Evolutionary conservation across 2,797 vertebrate genomes (phyloP).

Genomic region (Anguilla obscura): DNA sequence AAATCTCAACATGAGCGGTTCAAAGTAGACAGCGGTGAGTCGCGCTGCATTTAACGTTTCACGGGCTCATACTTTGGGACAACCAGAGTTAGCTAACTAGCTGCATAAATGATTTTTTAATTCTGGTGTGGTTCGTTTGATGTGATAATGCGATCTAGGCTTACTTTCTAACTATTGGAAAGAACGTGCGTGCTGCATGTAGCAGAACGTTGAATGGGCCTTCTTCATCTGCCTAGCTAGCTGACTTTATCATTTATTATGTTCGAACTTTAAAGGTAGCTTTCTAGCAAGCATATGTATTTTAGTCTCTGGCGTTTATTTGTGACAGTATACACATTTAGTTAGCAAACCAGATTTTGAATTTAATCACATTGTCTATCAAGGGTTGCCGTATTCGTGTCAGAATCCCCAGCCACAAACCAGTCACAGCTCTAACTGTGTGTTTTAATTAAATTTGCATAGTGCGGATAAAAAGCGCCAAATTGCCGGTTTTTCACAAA

Average conservation of each 20-base stretch:
- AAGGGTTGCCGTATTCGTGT: not conserved
- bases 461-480: not conserved
- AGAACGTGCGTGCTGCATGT: not conserved
- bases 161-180: not conserved
- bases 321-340: not conserved
- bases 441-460: not conserved
- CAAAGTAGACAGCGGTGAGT: slow-evolving; percentile 88
- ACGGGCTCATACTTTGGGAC: not conserved
- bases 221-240: not conserved
- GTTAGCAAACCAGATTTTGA: not conserved
- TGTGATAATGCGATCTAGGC: not conserved
- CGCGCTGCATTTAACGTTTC: not conserved
- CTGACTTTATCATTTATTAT: not conserved
- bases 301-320: not conserved
- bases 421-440: not conserved
- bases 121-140: not conserved
- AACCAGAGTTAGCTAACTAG: not conserved
- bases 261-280: not conserved
- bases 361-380: not conserved
- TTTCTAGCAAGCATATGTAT: not conserved
- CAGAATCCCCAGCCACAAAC: not conserved
- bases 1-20: slow-evolving; percentile 83
- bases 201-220: too few relatives aligned
- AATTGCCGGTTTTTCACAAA: not conserved
- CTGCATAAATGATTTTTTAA: not conserved